These are phyloP conservation scores for Trichomalopsis sarcophagae DNA, from an alignment of 1,140 invertebrate genomes.

Conservation along the genomic window DNA sequence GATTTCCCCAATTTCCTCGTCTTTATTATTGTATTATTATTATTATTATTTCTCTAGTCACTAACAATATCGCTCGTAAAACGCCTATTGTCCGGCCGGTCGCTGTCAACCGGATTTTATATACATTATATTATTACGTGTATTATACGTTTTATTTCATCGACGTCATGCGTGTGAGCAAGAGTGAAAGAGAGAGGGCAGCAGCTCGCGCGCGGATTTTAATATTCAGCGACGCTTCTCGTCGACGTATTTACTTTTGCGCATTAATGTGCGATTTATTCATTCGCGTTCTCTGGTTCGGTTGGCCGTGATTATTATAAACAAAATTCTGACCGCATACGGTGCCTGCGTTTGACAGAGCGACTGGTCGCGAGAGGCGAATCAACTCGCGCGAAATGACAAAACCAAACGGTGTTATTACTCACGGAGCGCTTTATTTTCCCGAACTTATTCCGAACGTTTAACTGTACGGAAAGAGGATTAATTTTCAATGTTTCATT, in stretches of 20 bases:
- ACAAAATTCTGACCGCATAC: conserved; percentile 7
- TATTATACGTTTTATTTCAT: background rate
- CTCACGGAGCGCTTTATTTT: background rate
- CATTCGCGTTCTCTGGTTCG: background rate
- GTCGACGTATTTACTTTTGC: conserved; percentile 13
- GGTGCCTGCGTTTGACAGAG: conserved; percentile 23
- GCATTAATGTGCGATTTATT: conserved; percentile 3
- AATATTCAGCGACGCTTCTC: background rate
- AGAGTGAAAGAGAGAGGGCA: no score
- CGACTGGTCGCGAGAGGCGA: background rate
- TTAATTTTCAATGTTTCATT: background rate
- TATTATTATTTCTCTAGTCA: no score
- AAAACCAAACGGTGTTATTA: conserved; percentile 24
- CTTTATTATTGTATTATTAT: no score
- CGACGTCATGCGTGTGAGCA: background rate
- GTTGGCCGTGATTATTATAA: conserved; percentile 7
- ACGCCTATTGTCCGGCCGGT: no score
- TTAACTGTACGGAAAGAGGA: background rate
- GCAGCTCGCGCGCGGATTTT: background rate
- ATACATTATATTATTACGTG: no score
- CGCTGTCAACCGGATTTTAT: no score
- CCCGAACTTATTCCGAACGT: no score
- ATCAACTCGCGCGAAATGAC: background rate
- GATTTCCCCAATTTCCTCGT: background rate
- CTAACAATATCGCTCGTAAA: no score